A percentile compares a stretch with the other conserved stretches of the same genome.
Evolutionary conservation across 1,140 invertebrate genomes (phyloP).

Genomic region (Leucophenga varia): DNA sequence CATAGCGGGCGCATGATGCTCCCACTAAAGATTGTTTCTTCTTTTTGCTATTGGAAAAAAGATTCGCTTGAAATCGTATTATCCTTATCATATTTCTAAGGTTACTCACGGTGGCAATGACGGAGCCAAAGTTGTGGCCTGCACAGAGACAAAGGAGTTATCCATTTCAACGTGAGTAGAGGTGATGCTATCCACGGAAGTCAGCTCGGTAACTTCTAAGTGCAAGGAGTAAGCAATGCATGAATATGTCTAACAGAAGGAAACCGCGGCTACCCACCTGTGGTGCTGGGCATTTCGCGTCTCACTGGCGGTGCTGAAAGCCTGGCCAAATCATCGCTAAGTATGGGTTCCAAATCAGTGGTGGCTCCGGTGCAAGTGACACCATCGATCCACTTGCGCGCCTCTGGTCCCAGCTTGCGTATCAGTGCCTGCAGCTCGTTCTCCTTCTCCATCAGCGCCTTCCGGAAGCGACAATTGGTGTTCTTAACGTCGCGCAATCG

Average conservation of each 20-base stretch:
- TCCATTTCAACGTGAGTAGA: constrained; percentile 56
- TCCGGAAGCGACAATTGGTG: constrained; percentile 75
- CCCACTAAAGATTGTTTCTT: constrained; percentile 41
- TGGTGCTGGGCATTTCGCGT: constrained; percentile 53
- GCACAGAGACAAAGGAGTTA: constrained; percentile 46
- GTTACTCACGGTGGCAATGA: constrained; percentile 48
- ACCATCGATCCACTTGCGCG: constrained; percentile 53
- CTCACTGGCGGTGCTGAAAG: constrained; percentile 48
- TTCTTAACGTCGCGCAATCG: constrained; percentile 75
- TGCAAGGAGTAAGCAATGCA: constrained; percentile 26
- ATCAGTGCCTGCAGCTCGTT: constrained; percentile 68
- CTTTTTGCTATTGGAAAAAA: constrained; percentile 36
- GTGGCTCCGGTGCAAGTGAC: constrained; percentile 33
- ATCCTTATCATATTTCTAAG: no score
- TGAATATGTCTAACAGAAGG: constrained; percentile 15
- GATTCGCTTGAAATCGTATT: no score
- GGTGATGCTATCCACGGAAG: constrained; percentile 53
- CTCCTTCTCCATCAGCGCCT: constrained; percentile 77
- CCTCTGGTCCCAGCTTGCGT: constrained; percentile 51
- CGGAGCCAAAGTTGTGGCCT: constrained; percentile 41
- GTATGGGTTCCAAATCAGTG: constrained; percentile 46
- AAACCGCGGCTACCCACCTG: constrained; percentile 34
- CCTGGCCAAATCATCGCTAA: constrained; percentile 37
- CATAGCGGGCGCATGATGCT: constrained; percentile 30
- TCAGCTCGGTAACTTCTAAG: constrained; percentile 55